Evolutionary conservation across 2,797 vertebrate species (phyloP).

Genomic region (Enteromius paludinosus): DNA sequence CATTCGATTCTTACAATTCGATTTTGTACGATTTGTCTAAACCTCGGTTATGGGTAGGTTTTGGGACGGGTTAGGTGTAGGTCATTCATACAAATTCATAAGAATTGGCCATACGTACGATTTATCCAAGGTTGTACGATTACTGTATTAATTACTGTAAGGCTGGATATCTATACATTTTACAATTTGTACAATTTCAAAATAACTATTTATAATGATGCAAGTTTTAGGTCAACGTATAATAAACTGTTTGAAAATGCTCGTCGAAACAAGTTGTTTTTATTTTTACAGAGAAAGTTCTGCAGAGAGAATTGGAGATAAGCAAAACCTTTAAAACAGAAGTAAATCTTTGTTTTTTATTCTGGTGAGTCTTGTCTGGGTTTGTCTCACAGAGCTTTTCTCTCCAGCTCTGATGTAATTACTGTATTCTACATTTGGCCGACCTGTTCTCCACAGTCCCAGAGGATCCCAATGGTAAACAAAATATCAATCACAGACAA

Average conservation of each 20-base stretch:
- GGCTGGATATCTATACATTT: neutral
- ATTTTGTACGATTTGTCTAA: no score
- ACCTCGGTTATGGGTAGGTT: no score
- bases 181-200: neutral
- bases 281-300: neutral
- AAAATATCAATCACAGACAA: slow-evolving; percentile 64
- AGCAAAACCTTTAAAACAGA: slow-evolving; percentile 11
- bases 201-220: neutral
- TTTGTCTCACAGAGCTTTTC: slow-evolving; percentile 43
- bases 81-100: no score
- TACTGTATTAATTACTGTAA: no score
- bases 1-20: no score
- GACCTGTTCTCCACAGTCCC: slow-evolving; percentile 54
- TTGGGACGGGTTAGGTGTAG: no score
- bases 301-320: neutral
- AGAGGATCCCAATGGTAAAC: slow-evolving; percentile 55
- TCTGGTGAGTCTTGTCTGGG: slow-evolving; percentile 13
- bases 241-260: neutral
- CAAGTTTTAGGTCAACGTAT: neutral
- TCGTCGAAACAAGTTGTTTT: neutral
- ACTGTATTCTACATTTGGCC: slow-evolving; percentile 55
- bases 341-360: slow-evolving; percentile 10
- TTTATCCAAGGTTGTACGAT: no score
- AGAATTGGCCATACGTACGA: no score
- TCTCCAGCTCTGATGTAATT: slow-evolving; percentile 56